Base-by-base conservation (phyloP, 2,113 vertebrate genomes). In the Crotalus horridus region DNA sequence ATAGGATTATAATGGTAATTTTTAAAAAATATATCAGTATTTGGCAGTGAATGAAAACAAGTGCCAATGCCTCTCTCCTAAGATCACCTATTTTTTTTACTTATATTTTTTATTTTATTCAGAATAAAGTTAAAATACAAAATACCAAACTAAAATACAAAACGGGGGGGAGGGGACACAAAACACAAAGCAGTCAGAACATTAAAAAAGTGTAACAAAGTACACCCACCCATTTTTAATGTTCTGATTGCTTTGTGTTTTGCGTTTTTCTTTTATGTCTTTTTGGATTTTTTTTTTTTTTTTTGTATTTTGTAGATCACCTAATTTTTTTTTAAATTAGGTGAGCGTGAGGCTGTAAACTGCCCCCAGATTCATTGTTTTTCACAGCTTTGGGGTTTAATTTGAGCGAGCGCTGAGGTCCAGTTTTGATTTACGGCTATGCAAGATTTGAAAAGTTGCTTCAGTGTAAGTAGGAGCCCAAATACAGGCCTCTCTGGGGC, bases 21-120 rank as follows among this genome's bases (percentile, higher is more conserved):
- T 0, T 0, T 24, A 53, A 23, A 0, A 51, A 33, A 55, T 26
- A 0, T 21, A 58, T 15, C 0, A 2, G 0, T 20, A 0, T 56
- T 0, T 0, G 0, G 0, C 69, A 48, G 9, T 13, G 5, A 13
- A 10, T 24, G 0, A 0, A 54, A 48, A 85, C 54, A 53, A 85
- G 13, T 0, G 33, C 43, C 61, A 74, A 23, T 23, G 43, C 48
- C 88, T 64, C 23, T 5, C 0, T 1, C 0, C 0, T 12, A 53
- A 0, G 69, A 58, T 1, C 1, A 0, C 12, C 94, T 48, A 17
- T 33, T 43, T 81, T 69, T 61, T 69, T 69, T 15, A 69, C 29
- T 69, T n/a, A n/a, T 15, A n/a, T n/a, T 64, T 64, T 64, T 51
- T 64, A 12, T 69, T 69, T 69, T n/a, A 69, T n/a, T 69, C 4